A percentile compares a stretch with the other conserved stretches of the same genome.
Conservation (phyloP, 2,888 invertebrate species). For the Brachypalpus laphriformis region DNA sequence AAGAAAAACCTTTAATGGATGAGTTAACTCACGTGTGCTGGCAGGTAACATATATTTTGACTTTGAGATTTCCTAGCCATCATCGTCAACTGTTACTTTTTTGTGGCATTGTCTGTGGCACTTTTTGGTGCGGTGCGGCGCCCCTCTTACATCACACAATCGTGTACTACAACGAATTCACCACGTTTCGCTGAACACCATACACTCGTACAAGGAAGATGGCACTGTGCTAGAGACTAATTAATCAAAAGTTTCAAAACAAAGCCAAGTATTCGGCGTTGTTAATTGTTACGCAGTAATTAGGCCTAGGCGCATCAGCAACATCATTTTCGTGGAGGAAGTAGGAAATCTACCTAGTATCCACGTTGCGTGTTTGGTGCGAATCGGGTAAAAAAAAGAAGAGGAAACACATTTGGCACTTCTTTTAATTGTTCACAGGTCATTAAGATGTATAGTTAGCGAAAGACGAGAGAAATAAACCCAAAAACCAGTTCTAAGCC, state of each 20-base stretch:
- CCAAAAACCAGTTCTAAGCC: slow-evolving; percentile 23
- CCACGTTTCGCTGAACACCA: slow-evolving; percentile 46
- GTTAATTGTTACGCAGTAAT: slow-evolving; percentile 40
- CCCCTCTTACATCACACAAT: slow-evolving; percentile 14
- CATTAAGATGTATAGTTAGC: not conserved
- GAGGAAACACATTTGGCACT: slow-evolving; percentile 24
- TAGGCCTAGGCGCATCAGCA: not conserved
- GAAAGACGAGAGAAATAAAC: not conserved
- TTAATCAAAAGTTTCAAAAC: slow-evolving; percentile 34
- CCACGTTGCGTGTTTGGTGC: slow-evolving; percentile 15
- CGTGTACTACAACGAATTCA: not conserved
- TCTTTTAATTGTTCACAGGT: slow-evolving; percentile 35
- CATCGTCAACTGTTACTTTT: not conserved
- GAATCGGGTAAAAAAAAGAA: not conserved
- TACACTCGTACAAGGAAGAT: no score
- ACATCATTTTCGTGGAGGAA: slow-evolving; percentile 33
- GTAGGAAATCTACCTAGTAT: slow-evolving; percentile 24
- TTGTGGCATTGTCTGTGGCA: not conserved
- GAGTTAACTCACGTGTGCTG: slow-evolving; percentile 59
- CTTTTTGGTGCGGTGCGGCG: slow-evolving; percentile 2
- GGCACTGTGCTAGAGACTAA: slow-evolving; percentile 47
- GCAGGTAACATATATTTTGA: slow-evolving; percentile 15
- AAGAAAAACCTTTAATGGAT: slow-evolving; percentile 43
- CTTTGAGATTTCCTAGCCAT: slow-evolving; percentile 24
- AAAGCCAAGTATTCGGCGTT: slow-evolving; percentile 36